Percentiles rank a stretch among this genome's conserved stretches.
Evolutionary conservation across 2,888 invertebrate genomes (phyloP).

Genomic region (Dasysyrphus tricinctus): DNA sequence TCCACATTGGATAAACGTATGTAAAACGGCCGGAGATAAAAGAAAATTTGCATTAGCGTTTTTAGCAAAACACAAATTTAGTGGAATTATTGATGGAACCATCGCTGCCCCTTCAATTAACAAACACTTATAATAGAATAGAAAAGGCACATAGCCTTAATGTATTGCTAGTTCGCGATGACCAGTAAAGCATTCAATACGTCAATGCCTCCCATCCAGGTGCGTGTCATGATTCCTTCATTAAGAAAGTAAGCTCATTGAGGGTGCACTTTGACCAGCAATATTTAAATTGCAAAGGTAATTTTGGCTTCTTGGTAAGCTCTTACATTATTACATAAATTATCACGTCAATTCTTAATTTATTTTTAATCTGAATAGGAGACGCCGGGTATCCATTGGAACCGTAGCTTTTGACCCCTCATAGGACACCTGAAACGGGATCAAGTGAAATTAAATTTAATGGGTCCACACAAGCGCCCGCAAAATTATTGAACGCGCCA

Average conservation of each 20-base stretch:
- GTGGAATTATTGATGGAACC: no score
- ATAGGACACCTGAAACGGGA: neutral
- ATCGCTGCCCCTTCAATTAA: neutral
- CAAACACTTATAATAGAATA: neutral
- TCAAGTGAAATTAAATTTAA: neutral
- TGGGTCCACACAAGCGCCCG: neutral
- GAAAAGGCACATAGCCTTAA: neutral
- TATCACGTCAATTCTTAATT: no score
- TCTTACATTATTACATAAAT: neutral
- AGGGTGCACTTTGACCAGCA: neutral
- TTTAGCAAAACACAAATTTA: neutral
- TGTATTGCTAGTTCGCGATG: neutral
- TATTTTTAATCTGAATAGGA: neutral
- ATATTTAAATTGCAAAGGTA: neutral
- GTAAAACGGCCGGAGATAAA: neutral
- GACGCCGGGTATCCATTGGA: neutral
- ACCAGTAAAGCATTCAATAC: neutral
- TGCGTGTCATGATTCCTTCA: no score
- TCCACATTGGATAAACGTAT: neutral
- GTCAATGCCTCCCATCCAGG: no score
- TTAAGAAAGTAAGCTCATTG: neutral
- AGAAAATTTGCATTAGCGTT: neutral
- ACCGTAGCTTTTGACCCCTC: neutral
- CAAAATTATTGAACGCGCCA: neutral
- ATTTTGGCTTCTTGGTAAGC: slow-evolving; percentile 2